Evolutionary conservation across 2,797 vertebrate genomes (phyloP), one percentile per base, ranked within the genome.

Genomic region (Falco novaeseelandiae): DNA sequence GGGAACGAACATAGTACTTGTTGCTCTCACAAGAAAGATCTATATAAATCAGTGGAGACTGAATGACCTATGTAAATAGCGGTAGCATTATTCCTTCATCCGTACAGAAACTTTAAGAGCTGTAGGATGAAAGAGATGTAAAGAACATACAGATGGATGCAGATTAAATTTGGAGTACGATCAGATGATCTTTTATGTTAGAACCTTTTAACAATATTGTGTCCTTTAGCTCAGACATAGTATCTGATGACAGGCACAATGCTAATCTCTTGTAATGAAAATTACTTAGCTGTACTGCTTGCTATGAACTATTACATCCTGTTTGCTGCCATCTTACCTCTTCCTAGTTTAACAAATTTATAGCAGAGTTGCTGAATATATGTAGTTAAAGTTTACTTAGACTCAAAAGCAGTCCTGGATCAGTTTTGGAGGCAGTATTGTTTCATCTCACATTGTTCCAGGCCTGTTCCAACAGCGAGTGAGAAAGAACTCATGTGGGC

Each of bases 141-240:
- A 92, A 90, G 61, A 83, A 72, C 38, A 55, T 32, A 76, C 30
- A 91, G 78, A 89, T 86, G 70, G 67, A 80, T 83, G 59, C 48
- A 95, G 87, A 94, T 87, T 91, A 85, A 91, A 77, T 95, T 85
- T 91, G 57, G 67, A 91, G 71, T 59, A 9, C 19, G 71, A 92
- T 84, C 27, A 44, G 59, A 54, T 4, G 6, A 65, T 88, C 61
- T 78, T 89, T 95, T 59, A 38, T 73, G 62, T 79, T 77, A n/a
- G 71, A 95, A 87, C 52, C 55, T 48, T 85, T 88, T 79, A 79
- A 57, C 87, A 83, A 63, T 92, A 57, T n/a, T 40, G 63, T 80
- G 12, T 55, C 67, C 67, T 73, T 85, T 73, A 62, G 25, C 26
- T 85, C 48, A 87, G 51, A 54, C 15, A 14, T 16, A 46, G 38